Evolutionary conservation across 2,888 invertebrate genomes (phyloP).

Genomic region (Corythucha ciliata): DNA sequence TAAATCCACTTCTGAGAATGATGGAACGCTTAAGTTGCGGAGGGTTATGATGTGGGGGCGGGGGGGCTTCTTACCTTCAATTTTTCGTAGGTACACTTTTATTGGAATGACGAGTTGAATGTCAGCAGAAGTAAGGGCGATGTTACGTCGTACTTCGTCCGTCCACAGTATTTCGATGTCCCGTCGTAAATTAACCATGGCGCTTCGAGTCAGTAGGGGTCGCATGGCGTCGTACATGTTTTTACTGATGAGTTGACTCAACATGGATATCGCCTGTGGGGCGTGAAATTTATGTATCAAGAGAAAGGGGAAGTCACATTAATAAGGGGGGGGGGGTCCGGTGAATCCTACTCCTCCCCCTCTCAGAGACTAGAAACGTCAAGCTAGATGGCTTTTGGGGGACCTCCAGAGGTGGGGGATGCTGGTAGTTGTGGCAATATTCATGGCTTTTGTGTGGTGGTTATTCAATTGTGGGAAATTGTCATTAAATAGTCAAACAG

Average conservation of each 20-base stretch:
- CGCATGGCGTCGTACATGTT: slow-evolving; percentile 27
- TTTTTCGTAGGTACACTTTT: slow-evolving; percentile 26
- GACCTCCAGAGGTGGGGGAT: no score
- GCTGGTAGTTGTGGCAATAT: no score
- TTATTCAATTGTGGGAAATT: no score
- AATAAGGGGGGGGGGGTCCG: no score
- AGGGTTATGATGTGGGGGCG: not conserved
- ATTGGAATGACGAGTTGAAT: slow-evolving; percentile 30
- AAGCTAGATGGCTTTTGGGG: not conserved
- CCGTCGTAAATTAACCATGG: slow-evolving; percentile 24
- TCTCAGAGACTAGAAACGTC: not conserved
- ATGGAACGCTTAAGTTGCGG: not conserved
- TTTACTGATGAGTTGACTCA: slow-evolving; percentile 27
- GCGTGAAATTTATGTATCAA: not conserved
- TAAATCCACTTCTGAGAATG: not conserved
- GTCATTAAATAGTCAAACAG: no score
- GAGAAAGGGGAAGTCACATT: no score
- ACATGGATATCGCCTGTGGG: slow-evolving; percentile 26
- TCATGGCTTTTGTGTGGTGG: not conserved
- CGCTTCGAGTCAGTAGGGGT: slow-evolving; percentile 27
- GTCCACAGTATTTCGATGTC: slow-evolving; percentile 31
- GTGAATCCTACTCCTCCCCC: no score
- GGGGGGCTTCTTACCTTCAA: slow-evolving; percentile 10
- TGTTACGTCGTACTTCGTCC: slow-evolving; percentile 29
- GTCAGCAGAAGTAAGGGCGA: slow-evolving; percentile 28